Percentiles rank a stretch among this genome's conserved stretches.
Evolutionary conservation across 2,113 vertebrate genomes (phyloP).

Genomic region (Spea bombifrons): DNA sequence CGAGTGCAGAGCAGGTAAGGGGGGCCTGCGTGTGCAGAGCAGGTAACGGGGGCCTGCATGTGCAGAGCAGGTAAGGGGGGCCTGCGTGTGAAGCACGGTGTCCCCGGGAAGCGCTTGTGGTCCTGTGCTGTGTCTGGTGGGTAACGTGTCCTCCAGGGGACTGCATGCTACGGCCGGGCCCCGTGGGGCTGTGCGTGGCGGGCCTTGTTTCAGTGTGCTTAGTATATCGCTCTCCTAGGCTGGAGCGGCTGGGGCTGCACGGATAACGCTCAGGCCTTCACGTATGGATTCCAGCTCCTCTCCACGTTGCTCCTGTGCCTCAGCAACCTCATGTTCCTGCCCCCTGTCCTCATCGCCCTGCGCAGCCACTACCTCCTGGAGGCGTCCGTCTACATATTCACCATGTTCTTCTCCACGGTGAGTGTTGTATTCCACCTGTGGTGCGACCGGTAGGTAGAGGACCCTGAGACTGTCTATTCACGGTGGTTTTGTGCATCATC

Average conservation of each 20-base stretch:
- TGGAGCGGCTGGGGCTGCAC: constrained; percentile 98
- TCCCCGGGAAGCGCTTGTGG: no score
- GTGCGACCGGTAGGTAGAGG: background rate
- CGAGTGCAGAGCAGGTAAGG: constrained; percentile 96
- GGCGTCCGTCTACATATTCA: constrained; percentile 93
- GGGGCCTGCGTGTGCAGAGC: constrained; percentile 86
- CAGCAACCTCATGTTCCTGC: constrained; percentile 97
- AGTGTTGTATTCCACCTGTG: constrained; percentile 47
- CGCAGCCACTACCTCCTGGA: constrained; percentile 90
- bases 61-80: constrained; percentile 59
- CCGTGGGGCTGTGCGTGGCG: background rate
- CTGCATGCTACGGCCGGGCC: background rate
- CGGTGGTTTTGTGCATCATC: no score
- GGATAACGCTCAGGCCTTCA: constrained; percentile 86
- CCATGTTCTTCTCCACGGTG: constrained; percentile 99
- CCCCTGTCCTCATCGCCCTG: constrained; percentile 88
- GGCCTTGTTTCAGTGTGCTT: background rate
- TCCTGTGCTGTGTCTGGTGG: background rate
- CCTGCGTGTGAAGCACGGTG: background rate
- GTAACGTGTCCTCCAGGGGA: background rate
- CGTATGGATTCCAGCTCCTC: constrained; percentile 94
- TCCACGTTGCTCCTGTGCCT: constrained; percentile 93
- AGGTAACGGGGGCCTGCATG: background rate
- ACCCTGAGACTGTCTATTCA: no score
- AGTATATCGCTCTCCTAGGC: constrained; percentile 63